A percentile compares a stretch with the other conserved stretches of the same genome.
Evolutionary conservation across 2,888 invertebrate species (phyloP).

Genomic region (Brachyptera putata): DNA sequence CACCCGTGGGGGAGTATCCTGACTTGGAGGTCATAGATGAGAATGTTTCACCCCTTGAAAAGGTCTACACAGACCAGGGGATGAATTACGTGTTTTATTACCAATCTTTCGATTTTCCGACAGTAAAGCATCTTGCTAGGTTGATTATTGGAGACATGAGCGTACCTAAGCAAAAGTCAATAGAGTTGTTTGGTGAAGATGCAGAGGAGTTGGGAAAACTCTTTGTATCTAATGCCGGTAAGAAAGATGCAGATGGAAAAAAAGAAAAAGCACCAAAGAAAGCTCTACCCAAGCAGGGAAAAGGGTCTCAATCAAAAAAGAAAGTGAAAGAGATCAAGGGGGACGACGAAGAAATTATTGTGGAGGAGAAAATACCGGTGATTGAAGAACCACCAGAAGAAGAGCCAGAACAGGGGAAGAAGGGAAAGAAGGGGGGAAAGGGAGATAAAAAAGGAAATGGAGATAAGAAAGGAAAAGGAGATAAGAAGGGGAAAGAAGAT

Average conservation of each 20-base stretch:
- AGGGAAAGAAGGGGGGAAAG: not conserved
- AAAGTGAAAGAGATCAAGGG: not conserved
- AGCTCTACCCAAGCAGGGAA: not conserved
- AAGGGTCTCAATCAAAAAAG: too few species aligned
- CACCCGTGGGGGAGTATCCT: constrained; percentile 46
- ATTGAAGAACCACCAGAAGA: not conserved
- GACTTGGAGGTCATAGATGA: constrained; percentile 47
- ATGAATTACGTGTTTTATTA: constrained; percentile 58
- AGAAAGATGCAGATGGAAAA: too few species aligned
- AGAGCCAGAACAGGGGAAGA: not conserved
- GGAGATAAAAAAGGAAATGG: not conserved
- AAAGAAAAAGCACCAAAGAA: not conserved
- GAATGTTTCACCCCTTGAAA: constrained; percentile 51
- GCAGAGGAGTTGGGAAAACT: constrained; percentile 42
- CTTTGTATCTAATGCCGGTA: not conserved
- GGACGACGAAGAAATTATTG: not conserved
- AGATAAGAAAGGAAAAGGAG: constrained; percentile 13
- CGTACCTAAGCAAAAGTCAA: constrained; percentile 43
- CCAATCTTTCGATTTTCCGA: constrained; percentile 51
- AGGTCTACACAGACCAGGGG: constrained; percentile 55
- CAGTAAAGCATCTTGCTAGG: constrained; percentile 51
- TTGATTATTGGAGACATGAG: constrained; percentile 48
- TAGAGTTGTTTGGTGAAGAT: constrained; percentile 48
- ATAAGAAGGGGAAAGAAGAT: constrained; percentile 4
- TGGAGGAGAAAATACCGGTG: not conserved